phyloP scores from a whole-genome alignment of 2,797 vertebrate genomes.

The Channallabes apus region DNA sequence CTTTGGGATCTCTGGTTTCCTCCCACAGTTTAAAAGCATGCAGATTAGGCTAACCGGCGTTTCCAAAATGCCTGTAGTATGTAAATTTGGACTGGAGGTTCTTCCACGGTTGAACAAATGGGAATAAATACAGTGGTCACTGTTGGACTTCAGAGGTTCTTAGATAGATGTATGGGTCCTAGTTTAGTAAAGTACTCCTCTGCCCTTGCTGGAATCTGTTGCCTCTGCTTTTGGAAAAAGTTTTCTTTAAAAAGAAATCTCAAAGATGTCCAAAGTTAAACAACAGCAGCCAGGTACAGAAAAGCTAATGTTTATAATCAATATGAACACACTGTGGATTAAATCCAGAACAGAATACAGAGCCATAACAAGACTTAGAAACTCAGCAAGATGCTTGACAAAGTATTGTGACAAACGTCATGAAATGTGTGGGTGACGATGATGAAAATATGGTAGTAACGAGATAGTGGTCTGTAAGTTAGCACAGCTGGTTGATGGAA shows the following conservation, averaged over 20 bases:
- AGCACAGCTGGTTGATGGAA: not conserved
- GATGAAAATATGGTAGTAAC: not conserved
- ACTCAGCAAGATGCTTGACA: not conserved
- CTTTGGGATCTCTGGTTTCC: too few species aligned
- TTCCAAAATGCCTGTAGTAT: too few species aligned
- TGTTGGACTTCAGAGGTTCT: too few species aligned
- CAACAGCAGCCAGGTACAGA: not conserved
- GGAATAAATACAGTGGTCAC: too few species aligned
- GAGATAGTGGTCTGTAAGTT: not conserved
- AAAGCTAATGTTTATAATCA: not conserved
- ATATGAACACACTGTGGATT: not conserved
- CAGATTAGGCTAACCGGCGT: too few species aligned
- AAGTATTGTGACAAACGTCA: not conserved
- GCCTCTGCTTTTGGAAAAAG: not conserved
- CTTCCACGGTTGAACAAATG: too few species aligned
- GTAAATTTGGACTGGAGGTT: too few species aligned
- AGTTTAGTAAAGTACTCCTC: not conserved
- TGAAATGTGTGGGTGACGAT: not conserved
- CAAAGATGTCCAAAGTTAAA: not conserved
- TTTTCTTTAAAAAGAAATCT: not conserved
- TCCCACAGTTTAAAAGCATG: too few species aligned
- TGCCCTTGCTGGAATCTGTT: not conserved
- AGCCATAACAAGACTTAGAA: not conserved
- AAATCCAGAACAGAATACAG: not conserved
- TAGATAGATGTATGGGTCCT: too few species aligned